phyloP scores from a whole-genome alignment of 1,140 invertebrate species.

The Drosophila athabasca region DNA sequence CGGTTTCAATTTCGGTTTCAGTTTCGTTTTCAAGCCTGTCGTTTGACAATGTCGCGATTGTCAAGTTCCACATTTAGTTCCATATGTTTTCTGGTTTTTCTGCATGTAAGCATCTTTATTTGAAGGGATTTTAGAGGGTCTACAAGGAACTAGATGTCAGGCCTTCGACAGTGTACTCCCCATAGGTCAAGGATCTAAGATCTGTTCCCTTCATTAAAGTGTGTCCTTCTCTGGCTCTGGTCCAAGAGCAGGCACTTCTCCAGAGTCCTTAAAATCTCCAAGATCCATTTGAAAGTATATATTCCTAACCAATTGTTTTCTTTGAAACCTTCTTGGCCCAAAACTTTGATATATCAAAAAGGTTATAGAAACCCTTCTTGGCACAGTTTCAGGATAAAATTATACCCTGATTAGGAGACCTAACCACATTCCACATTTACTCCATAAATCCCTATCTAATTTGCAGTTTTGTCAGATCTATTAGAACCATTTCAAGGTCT shows the following conservation, averaged over 20 bases:
- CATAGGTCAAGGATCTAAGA: no score
- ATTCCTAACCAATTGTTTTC: no score
- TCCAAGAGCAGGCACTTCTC: no score
- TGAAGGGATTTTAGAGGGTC: no score
- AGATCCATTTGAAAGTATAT: no score
- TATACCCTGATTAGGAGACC: background rate
- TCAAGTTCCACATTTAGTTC: constrained; percentile 50
- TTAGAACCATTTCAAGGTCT: constrained; percentile 51
- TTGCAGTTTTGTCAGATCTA: constrained; percentile 34
- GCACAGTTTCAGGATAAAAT: background rate
- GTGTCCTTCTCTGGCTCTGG: no score
- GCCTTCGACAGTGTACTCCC: no score
- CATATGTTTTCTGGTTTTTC: constrained; percentile 43
- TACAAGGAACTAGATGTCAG: no score
- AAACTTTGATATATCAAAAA: no score
- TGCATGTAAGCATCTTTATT: constrained; percentile 51
- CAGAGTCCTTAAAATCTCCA: no score
- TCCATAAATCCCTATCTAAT: constrained; percentile 23
- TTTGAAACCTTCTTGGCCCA: no score
- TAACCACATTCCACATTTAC: background rate
- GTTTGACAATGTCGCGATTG: constrained; percentile 58
- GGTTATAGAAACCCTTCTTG: background rate
- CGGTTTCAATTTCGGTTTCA: constrained; percentile 35
- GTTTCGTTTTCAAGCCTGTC: constrained; percentile 15
- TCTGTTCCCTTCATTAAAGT: no score